Evolutionary conservation across 2,888 invertebrate genomes (phyloP).

Genomic region (Protula sp.): DNA sequence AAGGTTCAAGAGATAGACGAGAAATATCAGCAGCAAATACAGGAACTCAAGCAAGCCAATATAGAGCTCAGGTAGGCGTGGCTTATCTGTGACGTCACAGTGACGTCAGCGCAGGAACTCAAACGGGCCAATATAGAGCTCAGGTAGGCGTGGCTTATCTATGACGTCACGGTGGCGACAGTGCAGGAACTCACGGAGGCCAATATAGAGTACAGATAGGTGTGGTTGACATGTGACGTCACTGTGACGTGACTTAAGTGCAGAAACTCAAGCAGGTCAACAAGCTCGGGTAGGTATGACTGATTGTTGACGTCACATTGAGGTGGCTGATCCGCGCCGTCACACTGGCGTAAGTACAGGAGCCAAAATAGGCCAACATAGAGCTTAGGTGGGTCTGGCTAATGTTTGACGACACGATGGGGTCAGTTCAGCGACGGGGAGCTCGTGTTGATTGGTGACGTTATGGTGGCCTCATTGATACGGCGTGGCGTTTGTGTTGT

Average conservation of each 20-base stretch:
- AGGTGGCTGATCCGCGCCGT: too few species aligned
- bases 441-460: too few species aligned
- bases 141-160: too few species aligned
- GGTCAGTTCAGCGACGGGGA: too few species aligned
- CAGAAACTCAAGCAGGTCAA: constrained; percentile 45
- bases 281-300: constrained; percentile 42
- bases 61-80: constrained; percentile 44
- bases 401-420: too few species aligned
- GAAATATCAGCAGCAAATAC: constrained; percentile 41
- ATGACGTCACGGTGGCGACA: too few species aligned
- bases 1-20: constrained; percentile 46
- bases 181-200: constrained; percentile 39
- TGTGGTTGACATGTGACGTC: too few species aligned
- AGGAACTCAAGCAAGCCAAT: constrained; percentile 44
- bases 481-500: too few species aligned
- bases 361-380: too few species aligned
- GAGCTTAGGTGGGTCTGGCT: too few species aligned
- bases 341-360: neutral
- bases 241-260: neutral
- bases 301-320: neutral
- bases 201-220: constrained; percentile 45
- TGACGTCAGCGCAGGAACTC: constrained; percentile 30
- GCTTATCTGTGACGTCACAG: too few species aligned
- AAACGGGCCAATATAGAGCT: constrained; percentile 47
- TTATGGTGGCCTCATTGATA: too few species aligned